Conservation (phyloP, 2,113 vertebrate species). For the Typhlomys cinereus region DNA sequence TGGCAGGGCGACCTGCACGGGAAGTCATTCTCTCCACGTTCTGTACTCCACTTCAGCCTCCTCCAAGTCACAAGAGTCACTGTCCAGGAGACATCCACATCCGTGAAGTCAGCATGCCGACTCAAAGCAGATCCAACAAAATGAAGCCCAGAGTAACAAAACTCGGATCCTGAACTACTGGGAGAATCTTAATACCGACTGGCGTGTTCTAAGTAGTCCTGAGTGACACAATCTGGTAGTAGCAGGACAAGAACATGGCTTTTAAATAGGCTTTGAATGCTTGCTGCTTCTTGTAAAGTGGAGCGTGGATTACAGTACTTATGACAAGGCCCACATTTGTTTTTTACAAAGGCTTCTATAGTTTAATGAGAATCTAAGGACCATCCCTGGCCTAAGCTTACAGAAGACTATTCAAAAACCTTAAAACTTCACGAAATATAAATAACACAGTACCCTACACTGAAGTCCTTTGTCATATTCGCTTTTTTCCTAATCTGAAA, state of each 20-base stretch:
- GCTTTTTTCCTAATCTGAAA: conserved; percentile 50
- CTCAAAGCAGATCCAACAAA: background rate
- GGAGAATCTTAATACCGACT: background rate
- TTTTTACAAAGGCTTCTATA: conserved; percentile 33
- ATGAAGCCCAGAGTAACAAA: background rate
- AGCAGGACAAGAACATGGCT: background rate
- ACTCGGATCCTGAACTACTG: background rate
- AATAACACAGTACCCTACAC: conserved; percentile 38
- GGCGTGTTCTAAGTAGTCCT: background rate
- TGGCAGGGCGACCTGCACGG: background rate
- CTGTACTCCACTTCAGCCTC: background rate
- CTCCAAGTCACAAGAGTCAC: background rate
- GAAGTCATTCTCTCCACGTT: background rate
- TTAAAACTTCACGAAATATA: conserved; percentile 46
- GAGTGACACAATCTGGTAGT: background rate
- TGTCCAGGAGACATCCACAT: background rate
- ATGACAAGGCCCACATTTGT: background rate
- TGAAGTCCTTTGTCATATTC: conserved; percentile 58
- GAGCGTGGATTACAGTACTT: background rate
- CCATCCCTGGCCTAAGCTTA: conserved; percentile 20
- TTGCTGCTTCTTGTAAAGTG: background rate
- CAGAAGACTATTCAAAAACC: conserved; percentile 31
- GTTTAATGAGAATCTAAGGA: conserved; percentile 52
- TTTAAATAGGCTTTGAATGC: background rate
- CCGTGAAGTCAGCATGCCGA: background rate